These are phyloP conservation scores for Furnarius figulus DNA, from an alignment of 2,113 vertebrate species.

Conservation along the genomic window DNA sequence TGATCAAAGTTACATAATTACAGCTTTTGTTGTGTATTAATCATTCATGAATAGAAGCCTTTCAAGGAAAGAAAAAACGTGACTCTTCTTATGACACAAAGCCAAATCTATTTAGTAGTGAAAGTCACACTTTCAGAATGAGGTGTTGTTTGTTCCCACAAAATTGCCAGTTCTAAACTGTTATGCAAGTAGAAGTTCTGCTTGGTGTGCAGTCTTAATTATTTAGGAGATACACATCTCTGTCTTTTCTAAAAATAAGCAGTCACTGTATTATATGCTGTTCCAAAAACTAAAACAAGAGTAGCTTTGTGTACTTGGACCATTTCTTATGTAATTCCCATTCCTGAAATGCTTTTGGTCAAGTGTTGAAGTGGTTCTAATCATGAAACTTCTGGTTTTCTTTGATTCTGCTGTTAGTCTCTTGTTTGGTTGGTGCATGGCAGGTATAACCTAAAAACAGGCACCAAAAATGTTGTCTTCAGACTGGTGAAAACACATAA, in stretches of 20 bases:
- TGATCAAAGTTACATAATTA: constrained; percentile 47
- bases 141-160: neutral
- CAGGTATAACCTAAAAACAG: neutral
- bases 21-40: constrained; percentile 40
- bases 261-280: neutral
- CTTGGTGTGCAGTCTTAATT: neutral
- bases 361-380: neutral
- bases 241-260: neutral
- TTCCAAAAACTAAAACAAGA: neutral
- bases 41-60: constrained; percentile 49
- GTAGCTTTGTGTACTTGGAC: neutral
- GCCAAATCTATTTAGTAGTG: constrained; percentile 27
- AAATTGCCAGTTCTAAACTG: neutral
- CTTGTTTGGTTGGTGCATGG: neutral
- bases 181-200: constrained; percentile 13
- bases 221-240: neutral
- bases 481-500: neutral
- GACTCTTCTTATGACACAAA: constrained; percentile 38
- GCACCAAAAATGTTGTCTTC: neutral
- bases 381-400: neutral
- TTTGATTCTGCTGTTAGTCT: neutral
- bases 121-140: constrained; percentile 1
- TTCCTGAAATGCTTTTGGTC: neutral
- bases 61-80: constrained; percentile 36
- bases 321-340: neutral